Conservation (phyloP, 2,113 vertebrate species). For the Rhodinocichla rosea region DNA sequence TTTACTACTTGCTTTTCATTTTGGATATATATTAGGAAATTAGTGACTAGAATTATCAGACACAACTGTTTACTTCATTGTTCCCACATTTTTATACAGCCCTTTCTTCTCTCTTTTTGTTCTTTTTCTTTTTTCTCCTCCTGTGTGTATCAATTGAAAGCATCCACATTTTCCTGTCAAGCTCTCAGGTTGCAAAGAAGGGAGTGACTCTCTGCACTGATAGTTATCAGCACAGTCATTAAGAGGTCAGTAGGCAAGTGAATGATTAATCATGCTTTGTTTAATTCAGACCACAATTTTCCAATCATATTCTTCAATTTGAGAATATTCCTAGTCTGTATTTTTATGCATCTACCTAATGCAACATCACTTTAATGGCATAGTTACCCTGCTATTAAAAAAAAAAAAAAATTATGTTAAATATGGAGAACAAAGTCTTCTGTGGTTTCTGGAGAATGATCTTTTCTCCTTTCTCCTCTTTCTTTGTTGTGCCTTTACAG, state of each 20-base stretch:
- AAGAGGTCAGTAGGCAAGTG: not conserved
- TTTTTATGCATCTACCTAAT: not conserved
- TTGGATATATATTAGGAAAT: not conserved
- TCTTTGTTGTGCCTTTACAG: not conserved
- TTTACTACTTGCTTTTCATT: not conserved
- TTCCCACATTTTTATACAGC: not conserved
- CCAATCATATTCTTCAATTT: not conserved
- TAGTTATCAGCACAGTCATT: not conserved
- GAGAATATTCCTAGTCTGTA: not conserved
- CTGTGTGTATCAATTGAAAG: not conserved
- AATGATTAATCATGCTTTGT: not conserved
- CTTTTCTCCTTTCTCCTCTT: not conserved
- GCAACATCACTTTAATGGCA: not conserved
- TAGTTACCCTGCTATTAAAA: not conserved
- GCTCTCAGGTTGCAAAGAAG: not conserved
- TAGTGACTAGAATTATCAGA: not conserved
- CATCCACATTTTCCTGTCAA: not conserved
- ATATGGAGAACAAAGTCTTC: not conserved
- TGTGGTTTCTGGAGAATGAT: not conserved
- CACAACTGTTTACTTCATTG: not conserved
- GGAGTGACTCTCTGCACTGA: not conserved
- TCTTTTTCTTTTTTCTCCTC: fast-evolving
- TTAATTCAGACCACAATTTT: not conserved
- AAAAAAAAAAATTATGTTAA: not conserved
- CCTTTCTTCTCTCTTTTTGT: not conserved